Conservation (phyloP, 1,140 invertebrate species). For the Cherax destructor region DNA sequence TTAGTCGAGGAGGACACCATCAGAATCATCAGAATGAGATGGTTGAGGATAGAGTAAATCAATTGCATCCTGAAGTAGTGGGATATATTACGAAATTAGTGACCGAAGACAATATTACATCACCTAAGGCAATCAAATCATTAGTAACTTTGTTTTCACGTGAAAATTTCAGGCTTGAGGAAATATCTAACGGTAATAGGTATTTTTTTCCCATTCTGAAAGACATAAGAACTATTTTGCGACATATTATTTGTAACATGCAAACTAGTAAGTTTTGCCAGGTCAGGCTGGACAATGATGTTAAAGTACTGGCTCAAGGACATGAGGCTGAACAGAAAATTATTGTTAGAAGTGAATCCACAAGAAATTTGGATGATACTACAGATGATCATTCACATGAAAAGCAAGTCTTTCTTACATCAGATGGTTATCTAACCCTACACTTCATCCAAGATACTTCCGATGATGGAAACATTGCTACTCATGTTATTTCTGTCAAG, state of each 20-base stretch:
- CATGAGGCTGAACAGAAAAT: slow-evolving; percentile 11
- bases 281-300: background rate
- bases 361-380: background rate
- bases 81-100: slow-evolving; percentile 9
- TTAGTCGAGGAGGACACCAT: slow-evolving; percentile 22
- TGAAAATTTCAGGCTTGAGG: background rate
- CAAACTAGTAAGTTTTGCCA: background rate
- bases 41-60: background rate
- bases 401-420: slow-evolving; percentile 3
- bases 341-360: background rate
- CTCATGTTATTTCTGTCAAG: background rate
- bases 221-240: slow-evolving; percentile 16
- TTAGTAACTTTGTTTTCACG: slow-evolving; percentile 17
- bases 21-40: slow-evolving; percentile 19
- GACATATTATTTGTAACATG: background rate
- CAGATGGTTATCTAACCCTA: slow-evolving; percentile 1
- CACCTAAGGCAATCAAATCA: background rate
- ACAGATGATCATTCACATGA: background rate
- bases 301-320: background rate
- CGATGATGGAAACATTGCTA: background rate
- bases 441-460: background rate
- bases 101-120: background rate
- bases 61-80: slow-evolving; percentile 3
- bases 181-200: background rate
- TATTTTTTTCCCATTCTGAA: slow-evolving; percentile 24